phyloP scores from a whole-genome alignment of 2,797 vertebrate species.

The Notamacropus eugenii region DNA sequence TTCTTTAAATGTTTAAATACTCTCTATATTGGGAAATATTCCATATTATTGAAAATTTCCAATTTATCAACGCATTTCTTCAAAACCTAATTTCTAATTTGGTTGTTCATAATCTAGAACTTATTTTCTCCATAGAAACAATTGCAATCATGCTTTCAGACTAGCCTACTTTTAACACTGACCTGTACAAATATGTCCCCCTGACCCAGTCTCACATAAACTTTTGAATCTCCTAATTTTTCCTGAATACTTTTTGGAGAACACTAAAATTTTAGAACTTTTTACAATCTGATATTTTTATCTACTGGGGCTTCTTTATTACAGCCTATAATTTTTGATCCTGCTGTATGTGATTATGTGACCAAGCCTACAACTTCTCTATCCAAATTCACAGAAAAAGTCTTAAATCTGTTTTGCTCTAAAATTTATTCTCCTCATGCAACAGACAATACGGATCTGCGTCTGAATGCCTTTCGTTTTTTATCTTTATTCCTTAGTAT shows the following conservation, averaged over 20 bases:
- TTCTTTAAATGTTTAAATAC: background rate
- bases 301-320: background rate
- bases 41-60: background rate
- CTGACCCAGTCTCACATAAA: background rate
- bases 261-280: background rate
- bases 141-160: background rate
- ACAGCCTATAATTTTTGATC: background rate
- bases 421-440: background rate
- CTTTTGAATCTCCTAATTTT: background rate
- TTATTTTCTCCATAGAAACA: background rate
- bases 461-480: background rate
- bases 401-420: background rate
- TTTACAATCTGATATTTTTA: background rate
- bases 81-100: background rate
- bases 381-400: background rate
- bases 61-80: background rate
- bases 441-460: background rate
- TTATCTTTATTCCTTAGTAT: background rate
- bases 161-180: background rate
- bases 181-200: background rate
- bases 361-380: background rate
- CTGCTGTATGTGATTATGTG: background rate
- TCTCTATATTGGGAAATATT: background rate
- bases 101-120: background rate
- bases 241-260: background rate